Conservation (phyloP, 2,113 vertebrate species). For the Gymnobelideus leadbeateri region DNA sequence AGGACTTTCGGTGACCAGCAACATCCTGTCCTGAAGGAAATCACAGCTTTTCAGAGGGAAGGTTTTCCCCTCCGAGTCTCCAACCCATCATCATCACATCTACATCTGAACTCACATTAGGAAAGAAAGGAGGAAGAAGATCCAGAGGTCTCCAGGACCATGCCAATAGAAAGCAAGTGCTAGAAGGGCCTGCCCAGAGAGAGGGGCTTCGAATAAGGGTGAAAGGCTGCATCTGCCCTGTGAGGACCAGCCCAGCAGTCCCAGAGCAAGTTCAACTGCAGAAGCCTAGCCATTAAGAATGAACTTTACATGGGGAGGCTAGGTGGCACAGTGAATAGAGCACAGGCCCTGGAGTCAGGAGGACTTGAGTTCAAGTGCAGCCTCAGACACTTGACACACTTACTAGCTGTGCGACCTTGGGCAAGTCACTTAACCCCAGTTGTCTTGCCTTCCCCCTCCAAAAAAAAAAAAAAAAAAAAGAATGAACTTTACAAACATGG, state of each 20-base stretch:
- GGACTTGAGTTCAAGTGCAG: too few species aligned
- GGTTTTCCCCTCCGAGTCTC: not conserved
- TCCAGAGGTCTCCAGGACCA: not conserved
- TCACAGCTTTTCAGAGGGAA: fast-evolving
- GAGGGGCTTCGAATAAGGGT: not conserved
- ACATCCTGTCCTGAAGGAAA: fast-evolving
- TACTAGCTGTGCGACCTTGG: too few species aligned
- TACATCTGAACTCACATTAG: not conserved
- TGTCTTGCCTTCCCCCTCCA: too few species aligned
- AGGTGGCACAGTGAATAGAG: too few species aligned
- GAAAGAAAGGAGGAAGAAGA: not conserved
- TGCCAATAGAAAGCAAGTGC: not conserved
- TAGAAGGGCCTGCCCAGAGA: not conserved
- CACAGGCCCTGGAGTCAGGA: too few species aligned
- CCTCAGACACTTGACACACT: too few species aligned
- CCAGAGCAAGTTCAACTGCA: not conserved
- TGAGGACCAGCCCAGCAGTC: not conserved
- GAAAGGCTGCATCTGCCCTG: not conserved
- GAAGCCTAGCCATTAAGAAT: not conserved
- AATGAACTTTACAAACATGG: not conserved
- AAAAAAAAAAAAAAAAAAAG: not conserved
- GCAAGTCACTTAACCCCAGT: too few species aligned
- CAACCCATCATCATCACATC: not conserved
- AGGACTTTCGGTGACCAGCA: not conserved
- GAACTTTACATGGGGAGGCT: not conserved